Conservation (phyloP, 2,113 vertebrate genomes). For the Thryonomys swinderianus region DNA sequence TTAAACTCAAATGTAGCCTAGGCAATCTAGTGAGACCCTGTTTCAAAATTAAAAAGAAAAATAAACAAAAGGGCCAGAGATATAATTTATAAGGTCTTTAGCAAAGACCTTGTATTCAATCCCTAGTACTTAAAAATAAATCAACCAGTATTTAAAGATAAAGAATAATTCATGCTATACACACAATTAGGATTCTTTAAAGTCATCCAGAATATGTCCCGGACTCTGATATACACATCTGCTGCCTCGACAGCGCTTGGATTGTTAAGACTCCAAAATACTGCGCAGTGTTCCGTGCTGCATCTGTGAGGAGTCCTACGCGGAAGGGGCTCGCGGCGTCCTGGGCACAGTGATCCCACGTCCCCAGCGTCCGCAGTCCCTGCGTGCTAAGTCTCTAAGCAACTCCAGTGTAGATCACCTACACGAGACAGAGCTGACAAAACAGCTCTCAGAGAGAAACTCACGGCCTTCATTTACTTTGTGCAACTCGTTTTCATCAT, state of each 20-base stretch:
- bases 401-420: background rate
- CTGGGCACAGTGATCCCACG: background rate
- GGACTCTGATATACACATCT: conserved; percentile 71
- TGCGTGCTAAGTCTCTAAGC: background rate
- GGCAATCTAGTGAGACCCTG: background rate
- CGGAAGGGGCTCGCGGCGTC: background rate
- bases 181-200: conserved; percentile 7
- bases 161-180: background rate
- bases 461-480: background rate
- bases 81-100: too few species aligned
- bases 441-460: background rate
- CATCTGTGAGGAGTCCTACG: conserved; percentile 34
- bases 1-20: background rate
- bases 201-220: background rate
- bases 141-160: background rate
- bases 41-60: background rate
- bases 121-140: background rate
- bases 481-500: background rate
- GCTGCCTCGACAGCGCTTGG: conserved; percentile 76
- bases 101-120: background rate
- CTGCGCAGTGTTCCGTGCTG: conserved; percentile 67
- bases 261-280: conserved; percentile 55
- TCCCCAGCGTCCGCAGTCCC: too few species aligned
- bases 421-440: conserved; percentile 17
- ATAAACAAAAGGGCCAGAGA: background rate